These are phyloP conservation scores for Narcine bancroftii DNA, from an alignment of 2,113 vertebrate genomes.

Conservation along the genomic window DNA sequence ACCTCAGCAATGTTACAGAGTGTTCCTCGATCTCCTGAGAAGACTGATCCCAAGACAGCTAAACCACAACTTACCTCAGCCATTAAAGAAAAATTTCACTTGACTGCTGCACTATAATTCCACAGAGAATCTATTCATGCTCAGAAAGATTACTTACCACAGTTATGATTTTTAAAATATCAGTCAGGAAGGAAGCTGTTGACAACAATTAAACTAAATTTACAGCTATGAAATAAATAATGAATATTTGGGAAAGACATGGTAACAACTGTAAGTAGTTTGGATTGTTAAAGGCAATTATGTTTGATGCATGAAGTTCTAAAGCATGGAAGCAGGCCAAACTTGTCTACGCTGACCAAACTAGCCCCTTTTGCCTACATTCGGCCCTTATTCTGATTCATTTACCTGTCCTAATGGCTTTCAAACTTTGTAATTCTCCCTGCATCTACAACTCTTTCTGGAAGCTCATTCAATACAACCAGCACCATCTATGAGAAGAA, in stretches of 20 bases:
- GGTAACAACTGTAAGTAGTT: not conserved
- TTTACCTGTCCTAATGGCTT: no score
- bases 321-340: no score
- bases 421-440: no score
- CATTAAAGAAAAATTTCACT: constrained; percentile 6
- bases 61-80: not conserved
- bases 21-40: not conserved
- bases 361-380: no score
- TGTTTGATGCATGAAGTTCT: not conserved
- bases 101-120: not conserved
- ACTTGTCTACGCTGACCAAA: no score
- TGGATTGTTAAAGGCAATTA: not conserved
- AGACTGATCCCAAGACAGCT: not conserved
- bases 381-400: no score
- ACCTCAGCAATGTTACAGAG: not conserved
- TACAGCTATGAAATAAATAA: not conserved
- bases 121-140: not conserved
- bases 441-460: no score
- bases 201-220: not conserved
- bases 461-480: no score
- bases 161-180: not conserved
- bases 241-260: not conserved
- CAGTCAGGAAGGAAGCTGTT: not conserved
- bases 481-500: no score
- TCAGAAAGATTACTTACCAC: not conserved